Base-by-base conservation (phyloP, 2,113 vertebrate species). In the Paraplagusia blochii region DNA sequence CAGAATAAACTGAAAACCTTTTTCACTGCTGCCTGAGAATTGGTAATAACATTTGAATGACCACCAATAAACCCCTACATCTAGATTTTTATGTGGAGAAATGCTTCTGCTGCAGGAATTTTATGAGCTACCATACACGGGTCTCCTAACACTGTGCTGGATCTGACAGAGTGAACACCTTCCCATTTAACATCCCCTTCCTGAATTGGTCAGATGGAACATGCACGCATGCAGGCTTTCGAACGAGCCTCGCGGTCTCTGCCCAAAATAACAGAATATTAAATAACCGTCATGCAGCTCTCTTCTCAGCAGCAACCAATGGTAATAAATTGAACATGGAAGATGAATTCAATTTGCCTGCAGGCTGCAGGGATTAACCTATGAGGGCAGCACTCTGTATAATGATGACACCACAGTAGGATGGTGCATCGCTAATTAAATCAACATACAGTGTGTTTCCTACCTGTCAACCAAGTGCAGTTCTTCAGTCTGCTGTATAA, bases 361-460 rank as follows among this genome's bases (percentile, higher is more conserved):
- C n/a, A 36, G 56, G 44, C 38, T 46, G 12, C 38, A 59, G 47
- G 53, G 70, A 80, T 63, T 70, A 63, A 69, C 55, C 46, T 50
- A 12, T n/a, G 13, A 54, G 44, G 70, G 53, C 52, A 63, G 19
- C 22, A 50, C 55, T 68, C 50, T 11, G 47, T 35, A 52, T 79
- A 71, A 79, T 66, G 46, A 76, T 52, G 51, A 75, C 63, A 22
- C 60, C 54, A 17, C 33, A 4, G 59, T 38, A 59, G 63, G 59
- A 69, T 63, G 44, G 36, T 62, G 60, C n/a, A n/a, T n/a, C n/a
- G n/a, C 66, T 70, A 79, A 81, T 85, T 57, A 66, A 77, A 70
- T 63, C 11, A 62, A 44, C 1, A 29, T 29, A 29, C 22, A 63
- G 43, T 39, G 35, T 29, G 33, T 39, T 33, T 17, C 15, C 56